Conservation (phyloP, 1,140 invertebrate species). For the Heliconius congener region DNA sequence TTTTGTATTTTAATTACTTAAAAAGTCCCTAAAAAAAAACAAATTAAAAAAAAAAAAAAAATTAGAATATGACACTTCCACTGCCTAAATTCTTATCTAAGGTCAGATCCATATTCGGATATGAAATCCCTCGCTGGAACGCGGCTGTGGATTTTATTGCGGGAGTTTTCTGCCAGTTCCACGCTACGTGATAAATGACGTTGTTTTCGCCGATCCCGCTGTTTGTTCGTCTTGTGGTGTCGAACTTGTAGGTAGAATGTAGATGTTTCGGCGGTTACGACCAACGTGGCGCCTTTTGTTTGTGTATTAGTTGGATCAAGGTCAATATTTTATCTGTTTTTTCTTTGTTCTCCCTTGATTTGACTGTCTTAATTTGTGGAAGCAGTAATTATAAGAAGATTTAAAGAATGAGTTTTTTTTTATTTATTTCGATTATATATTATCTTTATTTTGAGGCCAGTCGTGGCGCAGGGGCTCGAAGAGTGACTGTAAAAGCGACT, state of each 20-base stretch:
- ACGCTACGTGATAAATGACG: conserved; percentile 74
- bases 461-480: too few relatives aligned
- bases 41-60: neutral
- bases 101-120: conserved; percentile 57
- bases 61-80: neutral
- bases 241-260: conserved; percentile 46
- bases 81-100: neutral
- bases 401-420: too few relatives aligned
- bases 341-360: neutral
- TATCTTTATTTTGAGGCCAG: too few relatives aligned
- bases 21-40: too few relatives aligned
- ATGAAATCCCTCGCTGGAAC: conserved; percentile 60
- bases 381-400: neutral
- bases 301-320: conserved; percentile 43
- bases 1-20: too few relatives aligned
- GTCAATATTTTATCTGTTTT: conserved; percentile 24
- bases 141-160: conserved; percentile 62
- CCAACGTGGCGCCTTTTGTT: conserved; percentile 53
- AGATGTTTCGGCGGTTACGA: conserved; percentile 49
- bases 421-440: too few relatives aligned
- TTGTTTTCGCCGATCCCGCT: conserved; percentile 74
- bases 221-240: conserved; percentile 57
- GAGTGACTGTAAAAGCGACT: too few relatives aligned
- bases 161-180: conserved; percentile 64
- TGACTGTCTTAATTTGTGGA: neutral